Percentiles rank a stretch among this genome's conserved stretches.
Evolutionary conservation across 2,113 vertebrate species (phyloP).

Genomic region (Cyprinus carpio): DNA sequence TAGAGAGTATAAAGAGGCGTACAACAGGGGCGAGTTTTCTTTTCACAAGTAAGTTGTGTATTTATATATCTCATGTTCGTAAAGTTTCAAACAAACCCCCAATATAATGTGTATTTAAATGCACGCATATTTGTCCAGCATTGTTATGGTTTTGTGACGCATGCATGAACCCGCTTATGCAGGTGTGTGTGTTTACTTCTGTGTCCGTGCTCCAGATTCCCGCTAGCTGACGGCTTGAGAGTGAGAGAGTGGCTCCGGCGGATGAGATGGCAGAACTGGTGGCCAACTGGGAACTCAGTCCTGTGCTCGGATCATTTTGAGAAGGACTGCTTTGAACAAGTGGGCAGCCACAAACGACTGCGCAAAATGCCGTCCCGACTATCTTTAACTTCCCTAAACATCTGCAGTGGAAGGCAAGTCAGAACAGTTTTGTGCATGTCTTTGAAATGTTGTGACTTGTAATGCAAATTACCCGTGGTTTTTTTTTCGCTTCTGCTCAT

Average conservation of each 20-base stretch:
- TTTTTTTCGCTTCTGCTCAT: no score
- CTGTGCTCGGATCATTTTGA: conserved; percentile 49
- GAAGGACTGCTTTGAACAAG: conserved; percentile 37
- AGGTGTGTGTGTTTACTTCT: not conserved
- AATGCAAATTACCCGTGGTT: not conserved
- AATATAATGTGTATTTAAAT: not conserved
- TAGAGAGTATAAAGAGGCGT: conserved; percentile 34
- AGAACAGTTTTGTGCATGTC: no score
- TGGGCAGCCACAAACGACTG: conserved; percentile 30
- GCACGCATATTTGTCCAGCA: not conserved
- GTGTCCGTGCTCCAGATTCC: conserved; percentile 9
- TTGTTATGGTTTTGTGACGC: not conserved
- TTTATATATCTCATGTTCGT: not conserved
- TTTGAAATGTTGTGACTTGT: not conserved
- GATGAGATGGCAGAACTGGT: conserved; percentile 48
- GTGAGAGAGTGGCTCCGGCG: conserved; percentile 38
- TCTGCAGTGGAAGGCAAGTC: conserved; percentile 27
- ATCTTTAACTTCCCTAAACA: conserved; percentile 48
- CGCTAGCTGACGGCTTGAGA: conserved; percentile 24
- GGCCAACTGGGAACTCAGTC: conserved; percentile 26
- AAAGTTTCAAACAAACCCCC: not conserved
- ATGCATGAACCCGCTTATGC: not conserved
- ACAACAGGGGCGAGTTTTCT: conserved; percentile 36
- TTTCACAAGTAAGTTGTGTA: conserved; percentile 41
- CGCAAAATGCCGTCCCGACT: conserved; percentile 31